Evolutionary conservation across 2,888 invertebrate genomes (phyloP), one percentile per base, ranked within the genome.

Genomic region (Tridacna gigas): DNA sequence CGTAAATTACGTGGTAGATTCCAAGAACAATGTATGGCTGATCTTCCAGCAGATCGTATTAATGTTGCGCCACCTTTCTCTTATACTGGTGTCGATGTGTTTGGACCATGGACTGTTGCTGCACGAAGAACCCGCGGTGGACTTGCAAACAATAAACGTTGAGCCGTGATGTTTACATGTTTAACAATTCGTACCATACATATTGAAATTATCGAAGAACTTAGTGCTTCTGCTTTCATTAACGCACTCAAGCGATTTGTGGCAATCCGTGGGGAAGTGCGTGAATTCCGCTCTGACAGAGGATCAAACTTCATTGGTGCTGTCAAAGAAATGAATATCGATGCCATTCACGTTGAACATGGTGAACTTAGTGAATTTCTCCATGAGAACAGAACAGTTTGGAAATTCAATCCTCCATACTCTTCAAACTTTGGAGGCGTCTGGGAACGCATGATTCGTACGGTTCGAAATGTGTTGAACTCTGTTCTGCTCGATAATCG

Each of bases 141-240:
- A n/a, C n/a, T n/a, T n/a, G n/a, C n/a, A n/a, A n/a, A n/a, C n/a
- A n/a, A n/a, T n/a, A n/a, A n/a, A 15, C 61, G 84, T 45, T 88
- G 84, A 83, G 86, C 86, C 15, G 45, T 80, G 5, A 37, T 88
- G 13, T 88, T 88, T 51, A 84, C 80, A 12, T 88, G 88, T 26
- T 48, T 86, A 26, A 82, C 73, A 11, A 78, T 56, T 22, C 73
- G 84, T 37, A 82, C 80, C 15, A 51, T 88, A 28, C 88, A 88
- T 73, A 88, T 88, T 22, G 82, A 88, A 61, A 74, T 88, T n/a
- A 73, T 88, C 7, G 82, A 86, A 26, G 74, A 74, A 15, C 71
- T 86, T 18, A 37, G 37, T 37, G 2, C 37, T 4, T 37, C 37
- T 37, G 37, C 37, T 4, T 37, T 37, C 7, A 37, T 37, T 37